Evolutionary conservation across 1,140 invertebrate genomes (phyloP).

Genomic region (Nephotettix cincticeps): DNA sequence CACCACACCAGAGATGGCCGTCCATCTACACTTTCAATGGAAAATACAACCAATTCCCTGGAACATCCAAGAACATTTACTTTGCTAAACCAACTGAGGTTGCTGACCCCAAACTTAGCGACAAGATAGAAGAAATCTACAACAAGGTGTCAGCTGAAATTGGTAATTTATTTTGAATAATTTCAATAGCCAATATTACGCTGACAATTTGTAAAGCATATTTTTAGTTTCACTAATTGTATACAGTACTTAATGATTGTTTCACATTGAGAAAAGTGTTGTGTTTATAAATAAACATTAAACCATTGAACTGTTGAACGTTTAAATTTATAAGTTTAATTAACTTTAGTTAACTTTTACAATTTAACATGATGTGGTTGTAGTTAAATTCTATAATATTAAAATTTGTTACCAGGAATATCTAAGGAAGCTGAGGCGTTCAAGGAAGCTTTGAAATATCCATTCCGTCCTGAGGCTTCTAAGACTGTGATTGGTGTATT

Average conservation of each 20-base stretch:
- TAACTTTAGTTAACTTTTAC: no score
- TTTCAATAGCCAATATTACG: no score
- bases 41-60: background rate
- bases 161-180: slow-evolving; percentile 24
- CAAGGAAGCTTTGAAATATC: slow-evolving; percentile 56
- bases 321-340: no score
- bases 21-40: slow-evolving; percentile 33
- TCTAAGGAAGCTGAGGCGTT: slow-evolving; percentile 47
- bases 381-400: no score
- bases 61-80: background rate
- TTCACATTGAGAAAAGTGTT: background rate
- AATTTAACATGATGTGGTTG: no score
- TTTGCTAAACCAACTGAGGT: background rate
- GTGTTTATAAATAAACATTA: no score
- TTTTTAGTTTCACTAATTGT: no score
- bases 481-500: slow-evolving; percentile 58
- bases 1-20: slow-evolving; percentile 24
- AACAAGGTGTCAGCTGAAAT: slow-evolving; percentile 17
- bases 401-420: slow-evolving; percentile 27
- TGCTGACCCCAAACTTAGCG: background rate
- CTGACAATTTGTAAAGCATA: no score
- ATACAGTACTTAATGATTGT: no score
- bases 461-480: slow-evolving; percentile 59
- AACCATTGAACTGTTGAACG: no score
- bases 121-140: slow-evolving; percentile 17